Conservation (phyloP, 1,140 invertebrate species). For the Magallana gigas region DNA sequence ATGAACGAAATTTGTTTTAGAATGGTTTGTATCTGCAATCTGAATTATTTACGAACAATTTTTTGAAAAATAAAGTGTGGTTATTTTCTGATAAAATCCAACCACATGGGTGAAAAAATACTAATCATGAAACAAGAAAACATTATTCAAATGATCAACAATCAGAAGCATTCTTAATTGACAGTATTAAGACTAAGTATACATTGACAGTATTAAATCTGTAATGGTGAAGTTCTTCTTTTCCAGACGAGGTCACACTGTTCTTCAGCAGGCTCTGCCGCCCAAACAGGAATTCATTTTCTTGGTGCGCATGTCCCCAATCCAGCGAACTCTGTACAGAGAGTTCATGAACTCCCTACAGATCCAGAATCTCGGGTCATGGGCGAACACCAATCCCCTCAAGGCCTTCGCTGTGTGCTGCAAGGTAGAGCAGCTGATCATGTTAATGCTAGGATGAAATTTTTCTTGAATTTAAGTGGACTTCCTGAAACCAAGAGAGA, state of each 20-base stretch:
- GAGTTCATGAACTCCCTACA: conserved; percentile 81
- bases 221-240: background rate
- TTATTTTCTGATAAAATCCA: background rate
- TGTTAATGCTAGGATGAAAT: too few relatives aligned
- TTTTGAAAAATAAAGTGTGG: background rate
- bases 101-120: too few relatives aligned
- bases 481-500: too few relatives aligned
- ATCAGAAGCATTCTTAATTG: too few relatives aligned
- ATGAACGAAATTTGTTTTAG: too few relatives aligned
- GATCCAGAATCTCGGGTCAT: conserved; percentile 80
- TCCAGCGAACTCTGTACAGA: conserved; percentile 89
- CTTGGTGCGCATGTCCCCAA: conserved; percentile 89
- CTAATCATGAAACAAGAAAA: too few relatives aligned
- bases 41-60: background rate
- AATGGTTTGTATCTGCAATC: too few relatives aligned
- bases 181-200: too few relatives aligned
- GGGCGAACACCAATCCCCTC: conserved; percentile 91
- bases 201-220: too few relatives aligned
- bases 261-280: conserved; percentile 93
- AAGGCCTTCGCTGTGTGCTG: conserved; percentile 99
- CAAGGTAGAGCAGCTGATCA: conserved; percentile 84
- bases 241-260: conserved; percentile 92
- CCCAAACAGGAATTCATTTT: conserved; percentile 97
- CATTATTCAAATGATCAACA: too few relatives aligned
- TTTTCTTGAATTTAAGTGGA: too few relatives aligned